Evolutionary conservation across 2,113 vertebrate species (phyloP).

Genomic region (Okapia johnstoni): DNA sequence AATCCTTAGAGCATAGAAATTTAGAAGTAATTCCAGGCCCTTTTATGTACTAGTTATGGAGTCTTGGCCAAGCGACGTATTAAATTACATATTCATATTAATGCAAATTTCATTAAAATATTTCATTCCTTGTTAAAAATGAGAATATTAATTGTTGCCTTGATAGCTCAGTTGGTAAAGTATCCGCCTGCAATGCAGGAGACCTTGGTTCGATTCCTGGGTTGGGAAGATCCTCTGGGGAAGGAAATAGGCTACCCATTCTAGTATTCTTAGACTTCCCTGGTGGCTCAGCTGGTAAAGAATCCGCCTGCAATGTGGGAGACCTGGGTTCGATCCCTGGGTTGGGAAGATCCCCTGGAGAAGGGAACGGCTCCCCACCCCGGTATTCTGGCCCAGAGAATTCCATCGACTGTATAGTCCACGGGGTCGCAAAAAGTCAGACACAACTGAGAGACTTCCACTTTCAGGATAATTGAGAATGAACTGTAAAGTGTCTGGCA

Average conservation of each 20-base stretch:
- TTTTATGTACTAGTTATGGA: background rate
- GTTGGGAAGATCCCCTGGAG: background rate
- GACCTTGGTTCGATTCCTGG: background rate
- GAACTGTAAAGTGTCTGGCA: background rate
- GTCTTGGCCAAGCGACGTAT: background rate
- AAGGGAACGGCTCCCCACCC: background rate
- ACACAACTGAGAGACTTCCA: background rate
- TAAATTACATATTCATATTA: background rate
- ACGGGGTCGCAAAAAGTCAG: background rate
- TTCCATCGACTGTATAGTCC: background rate
- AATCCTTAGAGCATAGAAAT: background rate
- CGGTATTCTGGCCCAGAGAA: background rate
- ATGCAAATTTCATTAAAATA: background rate
- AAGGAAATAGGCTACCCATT: no score
- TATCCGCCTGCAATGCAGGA: background rate
- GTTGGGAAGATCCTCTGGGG: no score
- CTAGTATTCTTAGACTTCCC: no score
- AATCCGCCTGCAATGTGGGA: no score
- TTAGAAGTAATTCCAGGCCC: background rate
- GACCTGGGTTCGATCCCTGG: background rate
- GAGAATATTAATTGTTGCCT: background rate
- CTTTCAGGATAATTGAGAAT: background rate
- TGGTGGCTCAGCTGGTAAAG: no score
- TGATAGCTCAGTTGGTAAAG: background rate
- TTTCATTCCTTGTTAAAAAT: background rate